phyloP scores from a whole-genome alignment of 1,140 invertebrate genomes.

The Apis cerana region DNA sequence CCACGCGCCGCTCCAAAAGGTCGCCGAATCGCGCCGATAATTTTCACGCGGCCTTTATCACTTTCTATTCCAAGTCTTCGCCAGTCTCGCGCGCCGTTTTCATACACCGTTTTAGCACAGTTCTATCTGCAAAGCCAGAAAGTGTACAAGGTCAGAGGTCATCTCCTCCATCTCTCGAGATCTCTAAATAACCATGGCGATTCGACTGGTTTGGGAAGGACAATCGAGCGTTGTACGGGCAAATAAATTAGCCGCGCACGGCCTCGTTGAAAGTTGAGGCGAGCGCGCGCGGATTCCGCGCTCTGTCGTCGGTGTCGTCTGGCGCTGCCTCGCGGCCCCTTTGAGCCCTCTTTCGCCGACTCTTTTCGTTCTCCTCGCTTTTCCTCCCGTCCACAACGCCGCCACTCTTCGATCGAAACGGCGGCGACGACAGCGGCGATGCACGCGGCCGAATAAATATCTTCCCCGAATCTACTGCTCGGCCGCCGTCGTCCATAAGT shows the following conservation, averaged over 20 bases:
- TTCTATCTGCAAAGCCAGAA: not conserved
- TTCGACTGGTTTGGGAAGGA: constrained; percentile 11
- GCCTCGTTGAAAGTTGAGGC: not conserved
- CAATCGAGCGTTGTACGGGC: constrained; percentile 30
- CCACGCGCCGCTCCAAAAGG: too few species aligned
- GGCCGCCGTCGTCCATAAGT: not conserved
- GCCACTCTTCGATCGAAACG: constrained; percentile 33
- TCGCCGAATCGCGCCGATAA: too few species aligned
- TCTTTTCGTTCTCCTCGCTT: constrained; percentile 15
- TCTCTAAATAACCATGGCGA: constrained; percentile 26
- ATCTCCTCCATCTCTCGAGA: not conserved
- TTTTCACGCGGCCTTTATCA: too few species aligned
- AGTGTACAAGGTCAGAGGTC: not conserved
- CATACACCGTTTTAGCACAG: too few species aligned
- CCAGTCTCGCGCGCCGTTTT: not conserved
- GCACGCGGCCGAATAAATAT: constrained; percentile 31
- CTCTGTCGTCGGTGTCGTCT: constrained; percentile 15
- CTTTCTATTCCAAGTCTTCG: too few species aligned
- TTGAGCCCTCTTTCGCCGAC: constrained; percentile 16
- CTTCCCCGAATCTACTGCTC: constrained; percentile 22
- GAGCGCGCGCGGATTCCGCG: not conserved
- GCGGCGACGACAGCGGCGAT: constrained; percentile 21
- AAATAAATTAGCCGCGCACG: constrained; percentile 30
- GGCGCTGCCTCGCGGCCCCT: constrained; percentile 31
- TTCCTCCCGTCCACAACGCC: constrained; percentile 17